phyloP scores from a whole-genome alignment of 2,888 invertebrate species.

The Junonia oenone region DNA sequence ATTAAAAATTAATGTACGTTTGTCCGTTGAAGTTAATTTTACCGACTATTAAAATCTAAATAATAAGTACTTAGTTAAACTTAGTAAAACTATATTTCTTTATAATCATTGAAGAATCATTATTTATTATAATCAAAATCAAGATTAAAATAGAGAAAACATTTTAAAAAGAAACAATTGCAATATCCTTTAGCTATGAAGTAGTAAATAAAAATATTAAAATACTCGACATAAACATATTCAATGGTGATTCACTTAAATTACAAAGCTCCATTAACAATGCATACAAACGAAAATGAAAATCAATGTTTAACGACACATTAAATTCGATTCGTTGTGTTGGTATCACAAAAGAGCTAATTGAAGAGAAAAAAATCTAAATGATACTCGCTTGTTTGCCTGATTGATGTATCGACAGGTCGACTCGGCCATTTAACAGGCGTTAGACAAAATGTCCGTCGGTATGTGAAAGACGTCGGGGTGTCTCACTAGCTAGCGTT shows the following conservation, averaged over 20 bases:
- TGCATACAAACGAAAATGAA: slow-evolving; percentile 17
- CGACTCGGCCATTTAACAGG: slow-evolving; percentile 71
- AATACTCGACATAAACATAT: neutral
- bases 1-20: no score
- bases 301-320: slow-evolving; percentile 56
- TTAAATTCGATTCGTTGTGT: slow-evolving; percentile 60
- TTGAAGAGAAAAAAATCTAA: slow-evolving; percentile 71
- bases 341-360: slow-evolving; percentile 73
- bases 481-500: slow-evolving; percentile 52
- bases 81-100: no score
- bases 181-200: no score
- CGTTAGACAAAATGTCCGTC: slow-evolving; percentile 68
- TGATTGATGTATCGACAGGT: slow-evolving; percentile 77
- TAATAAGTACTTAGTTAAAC: no score
- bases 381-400: slow-evolving; percentile 56
- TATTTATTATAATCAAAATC: no score
- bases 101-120: no score
- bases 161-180: no score
- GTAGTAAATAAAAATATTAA: no score
- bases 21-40: no score
- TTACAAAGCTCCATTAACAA: slow-evolving; percentile 14
- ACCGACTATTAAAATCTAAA: no score
- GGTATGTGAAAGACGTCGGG: slow-evolving; percentile 55
- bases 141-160: no score
- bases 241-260: neutral